These are phyloP conservation scores for Nephrotoma guestfalica DNA, from an alignment of 2,888 invertebrate genomes.

Conservation along the genomic window DNA sequence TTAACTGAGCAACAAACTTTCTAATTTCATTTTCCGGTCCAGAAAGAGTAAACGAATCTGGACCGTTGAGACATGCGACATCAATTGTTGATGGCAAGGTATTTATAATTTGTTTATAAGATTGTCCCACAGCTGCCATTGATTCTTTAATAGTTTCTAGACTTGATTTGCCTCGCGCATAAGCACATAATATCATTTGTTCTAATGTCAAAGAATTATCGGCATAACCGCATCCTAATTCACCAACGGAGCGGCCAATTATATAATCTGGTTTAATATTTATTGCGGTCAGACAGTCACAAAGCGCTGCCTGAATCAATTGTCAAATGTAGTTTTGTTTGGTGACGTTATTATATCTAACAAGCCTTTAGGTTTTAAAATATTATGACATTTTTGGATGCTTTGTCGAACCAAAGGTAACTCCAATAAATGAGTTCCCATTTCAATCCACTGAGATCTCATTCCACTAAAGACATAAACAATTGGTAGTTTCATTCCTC, in stretches of 20 bases:
- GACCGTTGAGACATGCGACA: slow-evolving; percentile 77
- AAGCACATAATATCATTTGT: slow-evolving; percentile 72
- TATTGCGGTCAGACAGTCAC: slow-evolving; percentile 43
- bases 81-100: slow-evolving; percentile 62
- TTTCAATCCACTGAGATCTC: slow-evolving; percentile 78
- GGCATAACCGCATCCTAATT: slow-evolving; percentile 88
- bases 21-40: slow-evolving; percentile 60
- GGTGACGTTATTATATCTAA: slow-evolving; percentile 46
- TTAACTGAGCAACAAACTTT: slow-evolving; percentile 47
- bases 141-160: slow-evolving; percentile 59
- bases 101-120: slow-evolving; percentile 37
- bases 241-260: slow-evolving; percentile 87
- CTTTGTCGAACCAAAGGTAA: slow-evolving; percentile 59
- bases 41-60: slow-evolving; percentile 79
- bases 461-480: slow-evolving; percentile 88
- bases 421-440: slow-evolving; percentile 62
- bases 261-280: slow-evolving; percentile 58
- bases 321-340: slow-evolving; percentile 45
- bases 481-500: slow-evolving; percentile 51
- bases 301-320: slow-evolving; percentile 46
- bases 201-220: slow-evolving; percentile 82
- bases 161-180: slow-evolving; percentile 65
- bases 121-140: slow-evolving; percentile 77
- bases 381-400: slow-evolving; percentile 42
- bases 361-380: slow-evolving; percentile 43